Evolutionary conservation across 2,113 vertebrate genomes (phyloP), one percentile per base, ranked within the genome.

Genomic region (Gymnorhina tibicen): DNA sequence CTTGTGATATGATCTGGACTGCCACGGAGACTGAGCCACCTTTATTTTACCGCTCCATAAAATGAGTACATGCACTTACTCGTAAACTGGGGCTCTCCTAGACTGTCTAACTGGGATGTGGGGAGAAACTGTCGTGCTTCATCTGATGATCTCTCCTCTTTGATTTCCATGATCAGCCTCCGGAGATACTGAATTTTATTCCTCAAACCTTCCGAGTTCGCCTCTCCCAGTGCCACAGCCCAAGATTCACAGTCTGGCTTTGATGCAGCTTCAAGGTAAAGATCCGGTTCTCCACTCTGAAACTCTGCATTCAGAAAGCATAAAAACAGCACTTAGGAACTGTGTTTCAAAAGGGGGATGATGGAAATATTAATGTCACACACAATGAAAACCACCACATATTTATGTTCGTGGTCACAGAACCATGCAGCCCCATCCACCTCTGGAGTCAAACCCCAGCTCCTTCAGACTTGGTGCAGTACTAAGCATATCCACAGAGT

Each of bases 121-220:
- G 98, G 93, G 44, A 98, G 97, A 91, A 98, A 98, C 52, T 98
- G 98, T 10, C 44, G 97, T 53, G 95, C 96, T 96, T 98, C 97
- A 64, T 97, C 98, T 74, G 98, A 85, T 15, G 96, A 35, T 50
- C 91, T 96, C 95, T 98, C 98, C 70, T 97, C 98, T 92, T 98
- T 98, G 95, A 98, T 97, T 98, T 98, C 98, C 98, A 98, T 98
- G 95, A 97, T 98, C 75, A 97, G 5, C 30, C 44, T 93, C 79
- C 16, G 62, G 63, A 97, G 91, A 33, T 86, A 89, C 19, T 67
- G 75, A 81, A 96, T 97, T 96, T 91, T 96, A 53, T 79, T 70
- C 70, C 3, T 11, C 84, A 97, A 94, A 72, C 91, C 90, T 95
- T 97, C 95, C 0, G 92, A 97, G 86, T 82, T 92, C 35, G 68